These are phyloP conservation scores for Cremastinae sp. DNA, from an alignment of 2,888 invertebrate genomes.

Conservation along the genomic window DNA sequence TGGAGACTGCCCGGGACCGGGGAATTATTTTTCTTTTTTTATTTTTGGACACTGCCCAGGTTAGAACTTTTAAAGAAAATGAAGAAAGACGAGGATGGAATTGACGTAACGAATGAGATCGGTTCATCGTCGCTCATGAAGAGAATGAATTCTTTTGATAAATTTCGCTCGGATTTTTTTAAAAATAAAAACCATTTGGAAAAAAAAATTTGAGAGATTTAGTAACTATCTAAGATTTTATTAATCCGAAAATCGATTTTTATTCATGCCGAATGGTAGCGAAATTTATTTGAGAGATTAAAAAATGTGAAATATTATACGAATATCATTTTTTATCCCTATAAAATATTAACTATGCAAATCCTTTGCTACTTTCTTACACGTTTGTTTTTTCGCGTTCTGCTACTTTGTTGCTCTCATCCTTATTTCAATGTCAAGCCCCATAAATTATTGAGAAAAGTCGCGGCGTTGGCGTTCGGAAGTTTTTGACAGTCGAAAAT, in stretches of 20 bases:
- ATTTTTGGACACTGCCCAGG: constrained; percentile 35
- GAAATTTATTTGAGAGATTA: constrained; percentile 4
- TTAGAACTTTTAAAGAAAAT: constrained; percentile 55
- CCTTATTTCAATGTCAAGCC: not conserved
- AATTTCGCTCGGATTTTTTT: constrained; percentile 18
- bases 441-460: not conserved
- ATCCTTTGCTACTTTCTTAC: not conserved
- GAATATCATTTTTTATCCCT: not conserved
- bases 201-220: not conserved
- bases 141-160: constrained; percentile 35
- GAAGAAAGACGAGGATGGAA: constrained; percentile 38
- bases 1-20: constrained; percentile 37
- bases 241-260: constrained; percentile 6
- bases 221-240: not conserved
- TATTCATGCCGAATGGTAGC: not conserved
- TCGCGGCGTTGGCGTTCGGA: not conserved
- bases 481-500: not conserved
- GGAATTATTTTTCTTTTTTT: constrained; percentile 43
- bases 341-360: constrained; percentile 20
- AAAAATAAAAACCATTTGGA: constrained; percentile 9
- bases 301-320: not conserved
- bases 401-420: not conserved
- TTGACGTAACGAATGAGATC: constrained; percentile 10
- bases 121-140: constrained; percentile 22
- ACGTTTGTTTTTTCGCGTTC: not conserved